These are phyloP conservation scores for Pteropus rufus DNA, from an alignment of 2,797 vertebrate genomes.

Conservation along the genomic window DNA sequence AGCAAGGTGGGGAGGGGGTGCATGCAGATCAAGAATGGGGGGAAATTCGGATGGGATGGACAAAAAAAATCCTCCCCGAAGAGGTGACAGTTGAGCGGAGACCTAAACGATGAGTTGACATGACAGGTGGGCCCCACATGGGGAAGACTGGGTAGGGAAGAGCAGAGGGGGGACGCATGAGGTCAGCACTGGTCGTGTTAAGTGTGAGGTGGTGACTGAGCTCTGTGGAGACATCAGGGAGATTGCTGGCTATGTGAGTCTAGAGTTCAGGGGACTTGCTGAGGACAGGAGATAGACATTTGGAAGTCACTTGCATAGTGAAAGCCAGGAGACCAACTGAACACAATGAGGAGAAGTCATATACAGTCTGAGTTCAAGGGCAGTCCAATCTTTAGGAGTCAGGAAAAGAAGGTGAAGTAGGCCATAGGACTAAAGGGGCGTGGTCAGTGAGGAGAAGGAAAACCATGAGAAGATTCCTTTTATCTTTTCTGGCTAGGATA, in stretches of 20 bases:
- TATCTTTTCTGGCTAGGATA: background rate
- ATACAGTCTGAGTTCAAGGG: background rate
- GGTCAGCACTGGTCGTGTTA: background rate
- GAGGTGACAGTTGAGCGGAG: background rate
- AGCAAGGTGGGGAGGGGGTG: rapidly evolving
- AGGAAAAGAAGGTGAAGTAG: background rate
- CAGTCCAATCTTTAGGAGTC: background rate
- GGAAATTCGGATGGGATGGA: background rate
- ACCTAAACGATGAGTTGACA: background rate
- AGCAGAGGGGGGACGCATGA: background rate
- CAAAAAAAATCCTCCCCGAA: background rate
- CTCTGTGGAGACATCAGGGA: background rate
- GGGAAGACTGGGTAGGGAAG: background rate
- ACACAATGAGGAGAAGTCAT: background rate
- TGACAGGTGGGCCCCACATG: rapidly evolving
- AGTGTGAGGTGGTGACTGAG: background rate
- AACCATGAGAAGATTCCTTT: background rate
- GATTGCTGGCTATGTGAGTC: rapidly evolving
- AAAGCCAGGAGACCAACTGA: background rate
- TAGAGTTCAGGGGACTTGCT: background rate
- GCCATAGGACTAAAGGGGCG: background rate
- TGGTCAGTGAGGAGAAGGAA: background rate
- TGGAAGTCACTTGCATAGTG: background rate
- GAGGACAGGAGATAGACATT: background rate
- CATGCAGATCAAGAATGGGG: background rate